A percentile compares a stretch with the other conserved stretches of the same genome.
Conservation (phyloP, 2,113 vertebrate genomes). For the Lepisosteus osseus region DNA sequence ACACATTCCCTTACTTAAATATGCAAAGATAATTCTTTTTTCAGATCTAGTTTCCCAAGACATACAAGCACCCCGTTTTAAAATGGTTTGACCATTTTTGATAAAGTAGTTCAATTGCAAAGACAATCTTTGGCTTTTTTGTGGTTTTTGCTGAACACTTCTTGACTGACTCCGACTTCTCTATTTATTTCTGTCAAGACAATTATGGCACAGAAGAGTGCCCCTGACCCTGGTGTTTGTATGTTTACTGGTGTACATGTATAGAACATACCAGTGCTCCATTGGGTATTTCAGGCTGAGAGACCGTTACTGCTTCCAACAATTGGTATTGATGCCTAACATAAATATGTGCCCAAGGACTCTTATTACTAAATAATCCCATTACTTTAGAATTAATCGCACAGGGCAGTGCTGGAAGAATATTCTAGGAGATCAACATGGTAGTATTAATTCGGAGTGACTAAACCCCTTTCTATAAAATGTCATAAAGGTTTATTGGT, state of each 20-base stretch:
- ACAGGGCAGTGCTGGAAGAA: conserved; percentile 47
- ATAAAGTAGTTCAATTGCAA: conserved; percentile 62
- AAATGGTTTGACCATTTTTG: conserved; percentile 63
- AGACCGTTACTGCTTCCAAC: conserved; percentile 67
- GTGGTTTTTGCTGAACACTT: conserved; percentile 70
- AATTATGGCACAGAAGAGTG: conserved; percentile 62
- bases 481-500: background rate
- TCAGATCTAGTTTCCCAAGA: conserved; percentile 58
- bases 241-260: conserved; percentile 57
- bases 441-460: conserved; percentile 16
- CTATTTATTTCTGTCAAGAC: conserved; percentile 80
- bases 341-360: conserved; percentile 58
- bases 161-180: conserved; percentile 77
- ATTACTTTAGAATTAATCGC: conserved; percentile 54
- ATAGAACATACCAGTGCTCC: conserved; percentile 62
- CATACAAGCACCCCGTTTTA: conserved; percentile 57
- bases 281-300: conserved; percentile 73
- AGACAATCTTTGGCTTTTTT: conserved; percentile 57
- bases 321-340: conserved; percentile 59
- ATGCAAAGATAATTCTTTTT: conserved; percentile 53
- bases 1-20: conserved; percentile 10
- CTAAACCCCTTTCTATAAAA: background rate
- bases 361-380: conserved; percentile 57
- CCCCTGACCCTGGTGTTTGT: conserved; percentile 55
- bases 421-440: conserved; percentile 39